Evolutionary conservation across 37 sponge, comb jelly and placozoan genomes (phyloP), one percentile per base, ranked within the genome.

Genomic region (Bolinopsis microptera): DNA sequence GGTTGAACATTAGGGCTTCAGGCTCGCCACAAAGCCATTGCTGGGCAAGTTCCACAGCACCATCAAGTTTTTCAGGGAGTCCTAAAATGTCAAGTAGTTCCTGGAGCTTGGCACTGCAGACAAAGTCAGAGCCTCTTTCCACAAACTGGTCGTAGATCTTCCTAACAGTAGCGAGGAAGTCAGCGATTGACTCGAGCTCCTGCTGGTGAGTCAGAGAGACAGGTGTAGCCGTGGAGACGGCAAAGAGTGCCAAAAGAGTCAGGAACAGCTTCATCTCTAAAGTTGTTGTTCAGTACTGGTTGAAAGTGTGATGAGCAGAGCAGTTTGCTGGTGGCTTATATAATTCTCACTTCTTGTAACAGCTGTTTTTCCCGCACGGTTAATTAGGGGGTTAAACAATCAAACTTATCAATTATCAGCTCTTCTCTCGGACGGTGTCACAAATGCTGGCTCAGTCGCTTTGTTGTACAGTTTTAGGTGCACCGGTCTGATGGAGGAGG

Each of bases 21-120:
- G 2, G 5, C 26, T 28, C 75, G 26, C 75, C 75, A 72, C 75
- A 72, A 3, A 72, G 75, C 75, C 75, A 72, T 30, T 28, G 3
- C 25, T 72, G 75, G 25, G 75, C 75, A n/a, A 72, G 26, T 21
- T 72, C 31, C 5, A 72, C 75, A 28, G 75, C 75, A 23, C 75
- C 75, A 72, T 72, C 75, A 3, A 72, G 75, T n/a, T 72, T 28
- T 23, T 72, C 31, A 2, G 75, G 75, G 5, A 72, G 75, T n/a
- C 75, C 75, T 72, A 72, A 28, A 8, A 72, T 72, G 75, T 72
- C 75, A 8, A 72, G 75, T 72, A 72, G 31, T 72, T 72, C 75
- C 75, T 72, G 75, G 5, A 72, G 75, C 31, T 72, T 72, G 25
- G 75, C 75, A 72, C 75, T 72, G 75, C 75, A 72, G 31, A 72